These are phyloP conservation scores for Caenorhabditis sp. DNA, from an alignment of 2,888 invertebrate species.

Conservation along the genomic window DNA sequence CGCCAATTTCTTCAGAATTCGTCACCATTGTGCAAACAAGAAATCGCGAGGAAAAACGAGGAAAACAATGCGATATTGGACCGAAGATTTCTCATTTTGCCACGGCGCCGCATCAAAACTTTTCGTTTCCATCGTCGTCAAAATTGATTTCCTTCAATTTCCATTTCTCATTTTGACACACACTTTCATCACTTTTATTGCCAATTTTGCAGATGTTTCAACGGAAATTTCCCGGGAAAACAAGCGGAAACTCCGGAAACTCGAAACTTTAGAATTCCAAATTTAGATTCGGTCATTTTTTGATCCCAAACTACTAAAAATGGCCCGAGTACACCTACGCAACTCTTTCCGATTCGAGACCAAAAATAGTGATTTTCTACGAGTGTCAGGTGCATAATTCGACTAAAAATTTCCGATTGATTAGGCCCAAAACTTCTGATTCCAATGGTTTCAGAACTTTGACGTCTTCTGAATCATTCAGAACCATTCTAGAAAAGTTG, in stretches of 20 bases:
- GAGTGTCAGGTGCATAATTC: too few relatives aligned
- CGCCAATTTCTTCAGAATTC: slow-evolving; percentile 29
- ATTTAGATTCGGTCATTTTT: too few relatives aligned
- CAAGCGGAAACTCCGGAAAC: neutral
- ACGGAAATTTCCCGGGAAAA: too few relatives aligned
- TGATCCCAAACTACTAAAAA: too few relatives aligned
- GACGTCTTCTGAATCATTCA: neutral
- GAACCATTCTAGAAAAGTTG: neutral
- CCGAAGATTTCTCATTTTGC: neutral
- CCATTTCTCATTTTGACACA: too few relatives aligned
- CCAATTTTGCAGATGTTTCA: too few relatives aligned
- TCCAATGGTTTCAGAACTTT: neutral
- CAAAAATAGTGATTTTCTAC: neutral
- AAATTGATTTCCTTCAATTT: too few relatives aligned
- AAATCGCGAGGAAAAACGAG: neutral
- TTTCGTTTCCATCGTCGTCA: neutral
- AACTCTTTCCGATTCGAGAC: too few relatives aligned
- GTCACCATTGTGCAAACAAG: slow-evolving; percentile 35
- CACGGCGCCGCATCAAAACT: slow-evolving; percentile 2
- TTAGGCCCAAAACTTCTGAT: neutral
- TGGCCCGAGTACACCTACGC: too few relatives aligned
- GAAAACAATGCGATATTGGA: slow-evolving; percentile 49
- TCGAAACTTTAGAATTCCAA: neutral
- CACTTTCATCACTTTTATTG: neutral
- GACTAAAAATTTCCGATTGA: too few relatives aligned